Evolutionary conservation across 2,797 vertebrate genomes (phyloP).

Genomic region (Triplophysa yarkandensis): DNA sequence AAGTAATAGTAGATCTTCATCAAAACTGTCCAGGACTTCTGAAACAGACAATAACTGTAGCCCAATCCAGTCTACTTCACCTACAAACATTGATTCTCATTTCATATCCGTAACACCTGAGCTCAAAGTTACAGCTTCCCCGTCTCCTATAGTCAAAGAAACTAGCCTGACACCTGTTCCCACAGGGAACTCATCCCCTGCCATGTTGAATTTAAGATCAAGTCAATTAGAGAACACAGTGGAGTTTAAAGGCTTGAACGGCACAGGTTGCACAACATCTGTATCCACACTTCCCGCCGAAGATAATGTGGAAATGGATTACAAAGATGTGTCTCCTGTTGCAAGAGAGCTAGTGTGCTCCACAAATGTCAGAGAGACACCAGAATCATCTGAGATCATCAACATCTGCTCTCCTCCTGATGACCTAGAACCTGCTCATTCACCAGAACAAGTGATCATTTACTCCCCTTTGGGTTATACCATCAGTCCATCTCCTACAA

Average conservation of each 20-base stretch:
- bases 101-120: constrained; percentile 7
- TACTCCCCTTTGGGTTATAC: constrained; percentile 41
- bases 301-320: constrained; percentile 2
- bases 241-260: constrained; percentile 3
- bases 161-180: constrained; percentile 2
- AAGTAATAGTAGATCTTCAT: constrained; percentile 1
- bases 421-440: not conserved
- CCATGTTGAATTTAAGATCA: constrained; percentile 4
- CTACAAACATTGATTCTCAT: constrained; percentile 13
- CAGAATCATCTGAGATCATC: constrained; percentile 15
- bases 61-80: constrained; percentile 17
- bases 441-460: constrained; percentile 37
- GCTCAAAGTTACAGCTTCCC: not conserved
- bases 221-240: not conserved
- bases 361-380: constrained; percentile 13
- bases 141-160: constrained; percentile 12
- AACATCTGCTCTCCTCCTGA: constrained; percentile 18
- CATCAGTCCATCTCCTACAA: constrained; percentile 38
- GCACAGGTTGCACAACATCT: not conserved
- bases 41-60: not conserved
- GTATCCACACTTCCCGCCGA: not conserved
- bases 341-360: constrained; percentile 11
- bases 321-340: not conserved
- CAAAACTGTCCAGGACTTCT: constrained; percentile 22
- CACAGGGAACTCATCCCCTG: constrained; percentile 28